phyloP scores from a whole-genome alignment of 2,113 vertebrate species.

The Raja brachyura region DNA sequence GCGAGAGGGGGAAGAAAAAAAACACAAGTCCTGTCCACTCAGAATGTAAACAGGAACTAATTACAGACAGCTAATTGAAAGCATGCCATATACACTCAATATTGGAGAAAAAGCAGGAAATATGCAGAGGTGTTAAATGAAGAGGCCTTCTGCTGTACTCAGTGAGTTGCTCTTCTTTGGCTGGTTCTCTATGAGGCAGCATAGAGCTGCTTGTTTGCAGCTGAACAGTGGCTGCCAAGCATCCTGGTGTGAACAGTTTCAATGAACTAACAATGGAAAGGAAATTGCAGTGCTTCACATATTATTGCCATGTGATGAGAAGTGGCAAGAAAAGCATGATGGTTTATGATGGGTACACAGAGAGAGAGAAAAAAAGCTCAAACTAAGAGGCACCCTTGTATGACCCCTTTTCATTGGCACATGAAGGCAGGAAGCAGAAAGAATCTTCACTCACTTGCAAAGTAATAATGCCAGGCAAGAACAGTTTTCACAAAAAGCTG shows the following conservation, averaged over 20 bases:
- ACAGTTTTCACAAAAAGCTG: conserved; percentile 32
- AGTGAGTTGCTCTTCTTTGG: background rate
- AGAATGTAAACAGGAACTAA: conserved; percentile 31
- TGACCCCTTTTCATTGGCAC: conserved; percentile 17
- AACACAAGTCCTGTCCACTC: background rate
- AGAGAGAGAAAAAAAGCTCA: background rate
- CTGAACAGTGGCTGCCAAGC: conserved; percentile 14
- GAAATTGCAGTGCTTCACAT: conserved; percentile 33
- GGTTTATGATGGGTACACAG: conserved; percentile 8
- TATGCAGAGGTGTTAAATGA: conserved; percentile 30
- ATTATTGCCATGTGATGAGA: conserved; percentile 34
- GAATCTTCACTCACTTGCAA: conserved; percentile 10
- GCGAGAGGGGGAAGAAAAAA: background rate
- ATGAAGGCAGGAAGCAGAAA: conserved; percentile 16
- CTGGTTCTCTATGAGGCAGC: background rate
- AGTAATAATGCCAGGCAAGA: background rate
- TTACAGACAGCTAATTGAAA: conserved; percentile 11
- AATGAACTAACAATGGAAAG: conserved; percentile 34
- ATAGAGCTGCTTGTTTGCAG: background rate
- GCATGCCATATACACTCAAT: conserved; percentile 22
- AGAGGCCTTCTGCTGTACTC: background rate
- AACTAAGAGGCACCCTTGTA: conserved; percentile 14
- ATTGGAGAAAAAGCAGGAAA: conserved; percentile 23
- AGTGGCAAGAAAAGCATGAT: conserved; percentile 10
- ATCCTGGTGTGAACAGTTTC: conserved; percentile 29